phyloP scores from a whole-genome alignment of 2,113 vertebrate genomes.

The Bufo bufo region DNA sequence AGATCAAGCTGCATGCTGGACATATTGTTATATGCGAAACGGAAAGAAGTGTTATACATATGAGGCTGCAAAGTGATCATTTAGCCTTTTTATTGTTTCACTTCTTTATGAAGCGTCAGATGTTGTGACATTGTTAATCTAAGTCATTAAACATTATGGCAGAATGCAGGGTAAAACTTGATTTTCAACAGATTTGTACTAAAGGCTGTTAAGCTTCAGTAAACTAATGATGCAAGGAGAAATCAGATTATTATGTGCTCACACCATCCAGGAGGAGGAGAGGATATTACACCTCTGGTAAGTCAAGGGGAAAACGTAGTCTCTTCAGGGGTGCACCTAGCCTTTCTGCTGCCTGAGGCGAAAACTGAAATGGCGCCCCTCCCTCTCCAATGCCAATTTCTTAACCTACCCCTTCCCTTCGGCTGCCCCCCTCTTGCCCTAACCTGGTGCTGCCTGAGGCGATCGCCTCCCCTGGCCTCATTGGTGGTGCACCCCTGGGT shows the following conservation, averaged over 20 bases:
- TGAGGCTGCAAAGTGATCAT: neutral
- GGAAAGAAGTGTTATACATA: neutral
- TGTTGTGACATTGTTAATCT: slow-evolving; percentile 24
- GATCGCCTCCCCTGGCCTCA: no score
- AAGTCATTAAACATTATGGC: slow-evolving; percentile 23
- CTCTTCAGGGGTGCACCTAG: no score
- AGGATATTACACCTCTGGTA: neutral
- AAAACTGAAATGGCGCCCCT: no score
- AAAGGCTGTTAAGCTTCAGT: neutral
- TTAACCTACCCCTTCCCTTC: no score
- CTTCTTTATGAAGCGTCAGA: neutral
- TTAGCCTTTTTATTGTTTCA: neutral
- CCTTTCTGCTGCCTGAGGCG: no score
- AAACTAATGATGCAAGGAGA: neutral
- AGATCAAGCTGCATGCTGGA: neutral
- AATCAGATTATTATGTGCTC: neutral
- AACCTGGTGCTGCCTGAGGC: no score
- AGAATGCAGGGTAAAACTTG: neutral
- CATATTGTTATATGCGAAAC: neutral
- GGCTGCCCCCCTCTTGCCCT: no score
- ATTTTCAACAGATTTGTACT: neutral
- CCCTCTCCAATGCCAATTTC: no score
- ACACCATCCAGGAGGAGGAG: neutral
- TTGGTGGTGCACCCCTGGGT: no score
- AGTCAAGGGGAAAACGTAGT: neutral